These are phyloP conservation scores for Psittacula echo DNA, from an alignment of 2,797 vertebrate genomes.

Conservation along the genomic window DNA sequence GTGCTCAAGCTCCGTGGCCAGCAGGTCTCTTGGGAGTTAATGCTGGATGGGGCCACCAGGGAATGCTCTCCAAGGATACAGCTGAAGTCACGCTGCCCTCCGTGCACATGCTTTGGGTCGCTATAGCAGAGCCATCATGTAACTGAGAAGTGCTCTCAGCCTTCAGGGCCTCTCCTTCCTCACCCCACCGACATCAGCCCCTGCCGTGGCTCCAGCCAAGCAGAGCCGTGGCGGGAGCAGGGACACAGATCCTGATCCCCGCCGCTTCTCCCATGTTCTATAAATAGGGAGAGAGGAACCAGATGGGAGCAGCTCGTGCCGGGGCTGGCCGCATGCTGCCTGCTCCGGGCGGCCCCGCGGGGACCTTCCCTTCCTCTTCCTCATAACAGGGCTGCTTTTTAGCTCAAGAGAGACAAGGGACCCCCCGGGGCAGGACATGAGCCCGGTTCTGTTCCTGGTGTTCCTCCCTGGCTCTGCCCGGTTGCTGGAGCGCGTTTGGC, in stretches of 20 bases:
- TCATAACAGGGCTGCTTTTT: neutral
- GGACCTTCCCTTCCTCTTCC: neutral
- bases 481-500: neutral
- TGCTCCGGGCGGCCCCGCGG: neutral
- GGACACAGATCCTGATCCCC: neutral
- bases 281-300: neutral
- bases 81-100: neutral
- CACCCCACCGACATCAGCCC: fast-evolving
- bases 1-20: neutral
- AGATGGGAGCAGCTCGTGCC: neutral
- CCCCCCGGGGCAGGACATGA: neutral
- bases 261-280: neutral
- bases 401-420: neutral
- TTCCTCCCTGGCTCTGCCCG: neutral
- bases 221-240: neutral
- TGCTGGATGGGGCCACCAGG: neutral
- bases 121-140: neutral
- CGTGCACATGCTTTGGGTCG: neutral
- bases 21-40: neutral
- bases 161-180: neutral
- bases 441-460: neutral
- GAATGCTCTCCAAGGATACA: neutral
- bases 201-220: neutral
- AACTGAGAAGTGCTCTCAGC: neutral
- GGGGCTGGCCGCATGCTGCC: neutral